A percentile compares a stretch with the other conserved stretches of the same genome.
phyloP scores from a whole-genome alignment of 2,113 vertebrate species.

The Rhinichthys klamathensis region DNA sequence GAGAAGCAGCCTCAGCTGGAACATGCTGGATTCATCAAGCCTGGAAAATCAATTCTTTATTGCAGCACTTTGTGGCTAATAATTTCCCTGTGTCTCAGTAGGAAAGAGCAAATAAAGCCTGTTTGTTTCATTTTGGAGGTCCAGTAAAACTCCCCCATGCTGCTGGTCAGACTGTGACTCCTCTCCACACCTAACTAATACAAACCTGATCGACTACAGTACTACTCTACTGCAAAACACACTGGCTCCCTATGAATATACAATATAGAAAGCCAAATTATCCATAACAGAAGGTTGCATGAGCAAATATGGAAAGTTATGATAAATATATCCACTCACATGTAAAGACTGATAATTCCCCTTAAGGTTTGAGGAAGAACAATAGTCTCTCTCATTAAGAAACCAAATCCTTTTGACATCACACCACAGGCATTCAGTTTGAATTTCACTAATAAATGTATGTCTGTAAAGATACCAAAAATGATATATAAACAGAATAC shows the following conservation, averaged over 20 bases:
- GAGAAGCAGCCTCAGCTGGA: slow-evolving; percentile 69
- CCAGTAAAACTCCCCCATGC: slow-evolving; percentile 65
- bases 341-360: background rate
- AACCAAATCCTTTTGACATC: slow-evolving; percentile 34
- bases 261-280: background rate
- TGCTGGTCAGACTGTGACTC: slow-evolving; percentile 41
- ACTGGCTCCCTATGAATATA: background rate
- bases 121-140: slow-evolving; percentile 65
- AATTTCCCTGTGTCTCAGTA: slow-evolving; percentile 67
- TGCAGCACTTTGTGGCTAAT: slow-evolving; percentile 71
- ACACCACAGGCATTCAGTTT: slow-evolving; percentile 15
- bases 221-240: slow-evolving; percentile 1
- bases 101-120: slow-evolving; percentile 69
- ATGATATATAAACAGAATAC: slow-evolving; percentile 35
- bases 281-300: background rate
- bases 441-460: slow-evolving; percentile 15
- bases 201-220: slow-evolving; percentile 7
- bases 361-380: slow-evolving; percentile 3
- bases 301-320: background rate
- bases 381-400: slow-evolving; percentile 19
- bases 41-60: slow-evolving; percentile 72
- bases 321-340: background rate
- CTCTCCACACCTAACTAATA: slow-evolving; percentile 39
- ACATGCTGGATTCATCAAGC: slow-evolving; percentile 71
- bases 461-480: slow-evolving; percentile 46